Base-by-base conservation (phyloP, 1,140 invertebrate genomes). In the Bathynomus jamesi region DNA sequence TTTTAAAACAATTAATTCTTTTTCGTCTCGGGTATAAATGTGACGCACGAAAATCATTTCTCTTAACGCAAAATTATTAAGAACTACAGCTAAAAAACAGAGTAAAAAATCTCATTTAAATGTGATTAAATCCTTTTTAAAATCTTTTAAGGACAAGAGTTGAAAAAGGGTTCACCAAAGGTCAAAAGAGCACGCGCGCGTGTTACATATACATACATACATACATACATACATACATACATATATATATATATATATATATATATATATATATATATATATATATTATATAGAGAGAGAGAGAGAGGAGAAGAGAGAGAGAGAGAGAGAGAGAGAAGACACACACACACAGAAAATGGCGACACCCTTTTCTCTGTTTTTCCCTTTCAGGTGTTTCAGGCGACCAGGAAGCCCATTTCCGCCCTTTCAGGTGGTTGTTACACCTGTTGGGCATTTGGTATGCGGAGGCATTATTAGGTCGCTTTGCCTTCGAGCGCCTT, bases 221-320 rank as follows among this genome's bases (percentile, higher is more conserved):
- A 53, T 53, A 53, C 21, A 53, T 53, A 53, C 21, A 53, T 53
- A 53, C 21, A 53, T 53, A 53, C 21, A 53, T 53, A 53, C 21
- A 53, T 53, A 53, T 53, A 53, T 53, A 53, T 53, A 53, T 53
- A 53, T 53, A 53, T 53, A 53, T 53, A 53, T 53, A 53, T 53
- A 53, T 53, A 53, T 53, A 53, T 53, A 53, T 53, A 53, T 53
- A 53, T 53, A 53, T 53, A 53, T 53, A 53, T 53, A 53, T 53
- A 53, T 53, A 53, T 53, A 53, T 53, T 53, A 40, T 40, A n/a
- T 40, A 40, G 17, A 40, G 7, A 8, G 7, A 40, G 32, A 8
- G 7, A 40, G 32, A 40, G 7, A 40, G 32, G 17, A 40, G 17
- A 40, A 40, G 7, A 40, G 7, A 40, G 7, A 2, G 5, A 2